Conservation (phyloP, 2,797 vertebrate species). For the Falco cherrug region DNA sequence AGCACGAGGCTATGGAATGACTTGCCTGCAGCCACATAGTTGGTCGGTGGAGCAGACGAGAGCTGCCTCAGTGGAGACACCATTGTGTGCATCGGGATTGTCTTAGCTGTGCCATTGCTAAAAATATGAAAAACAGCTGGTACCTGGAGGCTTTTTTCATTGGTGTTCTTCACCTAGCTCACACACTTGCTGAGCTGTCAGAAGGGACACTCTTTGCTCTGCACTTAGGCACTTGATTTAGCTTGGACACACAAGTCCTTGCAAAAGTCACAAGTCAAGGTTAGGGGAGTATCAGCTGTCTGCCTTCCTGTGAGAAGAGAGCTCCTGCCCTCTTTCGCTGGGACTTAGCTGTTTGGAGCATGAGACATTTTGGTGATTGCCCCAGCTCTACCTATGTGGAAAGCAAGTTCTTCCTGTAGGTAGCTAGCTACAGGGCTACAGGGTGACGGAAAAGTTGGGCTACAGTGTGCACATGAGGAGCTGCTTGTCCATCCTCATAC, state of each 20-base stretch:
- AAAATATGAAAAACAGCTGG: slow-evolving; percentile 25
- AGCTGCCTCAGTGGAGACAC: background rate
- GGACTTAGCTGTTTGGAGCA: background rate
- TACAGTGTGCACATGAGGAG: background rate
- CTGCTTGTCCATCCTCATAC: background rate
- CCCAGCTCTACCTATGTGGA: background rate
- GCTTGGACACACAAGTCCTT: background rate
- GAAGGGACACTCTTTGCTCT: background rate
- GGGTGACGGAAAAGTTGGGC: background rate
- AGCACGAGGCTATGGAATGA: slow-evolving; percentile 29
- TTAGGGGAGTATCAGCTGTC: background rate
- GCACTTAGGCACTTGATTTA: background rate
- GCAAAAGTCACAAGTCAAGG: background rate
- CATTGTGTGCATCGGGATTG: slow-evolving; percentile 51
- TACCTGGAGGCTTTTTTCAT: slow-evolving; percentile 21
- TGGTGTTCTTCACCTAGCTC: slow-evolving; percentile 50
- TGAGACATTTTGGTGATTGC: background rate
- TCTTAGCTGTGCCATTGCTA: slow-evolving; percentile 18
- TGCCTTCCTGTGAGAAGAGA: background rate
- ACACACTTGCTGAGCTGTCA: background rate
- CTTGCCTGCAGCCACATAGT: slow-evolving; percentile 62
- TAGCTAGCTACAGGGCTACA: background rate
- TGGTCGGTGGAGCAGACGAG: background rate
- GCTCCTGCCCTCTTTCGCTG: background rate
- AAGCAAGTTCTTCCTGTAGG: background rate